phyloP scores from a whole-genome alignment of 2,113 vertebrate species.

The Gyps fulvus region DNA sequence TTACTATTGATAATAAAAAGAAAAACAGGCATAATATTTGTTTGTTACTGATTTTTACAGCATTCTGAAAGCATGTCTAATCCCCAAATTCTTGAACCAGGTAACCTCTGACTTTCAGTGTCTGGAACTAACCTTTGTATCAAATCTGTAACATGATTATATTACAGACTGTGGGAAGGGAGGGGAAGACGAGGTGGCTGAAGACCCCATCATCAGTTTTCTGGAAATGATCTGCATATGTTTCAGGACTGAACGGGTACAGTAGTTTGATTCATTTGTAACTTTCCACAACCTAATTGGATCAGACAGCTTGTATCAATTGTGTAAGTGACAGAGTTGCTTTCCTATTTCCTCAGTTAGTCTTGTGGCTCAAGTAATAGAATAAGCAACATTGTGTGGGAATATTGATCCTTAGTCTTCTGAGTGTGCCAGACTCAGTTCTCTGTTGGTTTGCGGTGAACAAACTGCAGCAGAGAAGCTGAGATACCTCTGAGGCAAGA shows the following conservation, averaged over 20 bases:
- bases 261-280: not conserved
- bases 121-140: not conserved
- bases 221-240: not conserved
- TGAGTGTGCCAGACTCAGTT: not conserved
- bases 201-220: not conserved
- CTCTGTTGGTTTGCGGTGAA: not conserved
- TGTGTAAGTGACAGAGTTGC: not conserved
- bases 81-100: not conserved
- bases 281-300: not conserved
- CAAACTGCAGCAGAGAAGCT: not conserved
- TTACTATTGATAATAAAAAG: slow-evolving; percentile 65
- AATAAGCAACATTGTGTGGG: not conserved
- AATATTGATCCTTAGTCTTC: not conserved
- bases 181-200: not conserved
- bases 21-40: slow-evolving; percentile 11
- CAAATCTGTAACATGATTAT: not conserved
- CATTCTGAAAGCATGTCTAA: not conserved
- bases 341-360: not conserved
- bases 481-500: not conserved
- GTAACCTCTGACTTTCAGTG: not conserved
- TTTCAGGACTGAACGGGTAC: not conserved
- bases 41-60: slow-evolving; percentile 2
- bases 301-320: not conserved
- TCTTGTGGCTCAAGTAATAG: not conserved
- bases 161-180: not conserved